These are phyloP conservation scores for Morone chrysops DNA, from an alignment of 2,113 vertebrate genomes.

Conservation along the genomic window DNA sequence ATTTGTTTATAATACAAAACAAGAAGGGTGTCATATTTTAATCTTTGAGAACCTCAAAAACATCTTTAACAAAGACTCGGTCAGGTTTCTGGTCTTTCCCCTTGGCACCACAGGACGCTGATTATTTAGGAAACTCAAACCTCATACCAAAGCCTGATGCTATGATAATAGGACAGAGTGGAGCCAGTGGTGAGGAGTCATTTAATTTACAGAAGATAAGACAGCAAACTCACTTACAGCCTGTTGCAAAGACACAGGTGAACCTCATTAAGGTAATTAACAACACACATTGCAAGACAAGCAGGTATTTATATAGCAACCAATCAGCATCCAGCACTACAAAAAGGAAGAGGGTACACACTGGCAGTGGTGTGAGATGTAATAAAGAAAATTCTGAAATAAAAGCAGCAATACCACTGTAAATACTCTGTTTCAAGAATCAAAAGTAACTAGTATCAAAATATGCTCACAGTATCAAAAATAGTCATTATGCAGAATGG, in stretches of 20 bases:
- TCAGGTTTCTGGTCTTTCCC: conserved; percentile 61
- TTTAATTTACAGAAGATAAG: not conserved
- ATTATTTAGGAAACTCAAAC: conserved; percentile 36
- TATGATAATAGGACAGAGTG: not conserved
- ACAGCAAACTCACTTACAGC: not conserved
- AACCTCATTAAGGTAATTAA: not conserved
- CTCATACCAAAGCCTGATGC: not conserved
- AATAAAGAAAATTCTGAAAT: too few relatives aligned
- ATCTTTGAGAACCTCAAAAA: conserved; percentile 47
- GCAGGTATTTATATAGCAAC: not conserved
- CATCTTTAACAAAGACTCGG: conserved; percentile 43
- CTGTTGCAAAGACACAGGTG: conserved; percentile 1
- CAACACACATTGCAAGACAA: not conserved
- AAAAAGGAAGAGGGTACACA: not conserved
- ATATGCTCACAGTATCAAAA: too few relatives aligned
- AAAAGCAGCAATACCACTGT: not conserved
- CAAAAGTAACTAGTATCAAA: not conserved
- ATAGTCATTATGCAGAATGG: too few relatives aligned
- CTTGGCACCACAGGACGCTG: conserved; percentile 19
- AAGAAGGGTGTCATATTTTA: conserved; percentile 55
- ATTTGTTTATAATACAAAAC: conserved; percentile 28
- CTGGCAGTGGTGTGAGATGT: not conserved
- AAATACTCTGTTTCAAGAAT: not conserved
- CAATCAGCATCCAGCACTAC: not conserved
- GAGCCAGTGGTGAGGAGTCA: not conserved